Percentiles rank a stretch among this genome's conserved stretches.
These are phyloP conservation scores for Drosophila mulleri DNA, from an alignment of 2,888 invertebrate species.

Conservation along the genomic window DNA sequence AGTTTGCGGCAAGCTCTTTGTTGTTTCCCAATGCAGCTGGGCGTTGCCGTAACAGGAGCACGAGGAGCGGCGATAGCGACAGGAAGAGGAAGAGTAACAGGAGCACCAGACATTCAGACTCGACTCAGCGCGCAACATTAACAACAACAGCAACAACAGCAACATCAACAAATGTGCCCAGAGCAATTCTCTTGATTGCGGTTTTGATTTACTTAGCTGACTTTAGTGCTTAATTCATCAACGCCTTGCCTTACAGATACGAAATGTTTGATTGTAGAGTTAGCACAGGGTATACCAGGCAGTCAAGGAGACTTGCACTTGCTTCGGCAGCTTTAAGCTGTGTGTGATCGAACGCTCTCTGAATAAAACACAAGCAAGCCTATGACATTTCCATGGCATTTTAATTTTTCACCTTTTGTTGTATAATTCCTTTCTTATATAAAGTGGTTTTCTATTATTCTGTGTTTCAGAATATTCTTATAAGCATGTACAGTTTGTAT, in stretches of 20 bases:
- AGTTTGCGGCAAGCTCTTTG: slow-evolving; percentile 52
- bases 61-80: slow-evolving; percentile 31
- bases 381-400: not conserved
- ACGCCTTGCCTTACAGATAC: slow-evolving; percentile 28
- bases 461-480: not conserved
- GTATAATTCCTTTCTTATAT: not conserved
- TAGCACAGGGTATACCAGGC: not conserved
- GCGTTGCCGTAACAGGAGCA: slow-evolving; percentile 68
- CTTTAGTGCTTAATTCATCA: slow-evolving; percentile 42
- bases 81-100: slow-evolving; percentile 39
- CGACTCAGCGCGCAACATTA: not conserved
- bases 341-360: no score
- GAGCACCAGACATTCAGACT: slow-evolving; percentile 11
- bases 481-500: no score
- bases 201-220: slow-evolving; percentile 50
- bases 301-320: not conserved
- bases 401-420: not conserved
- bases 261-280: not conserved
- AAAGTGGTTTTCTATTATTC: not conserved
- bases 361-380: no score
- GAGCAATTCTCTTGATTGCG: slow-evolving; percentile 46
- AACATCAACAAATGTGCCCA: not conserved
- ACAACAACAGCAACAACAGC: slow-evolving; percentile 1
- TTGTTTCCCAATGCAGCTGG: slow-evolving; percentile 60
- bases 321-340: not conserved